phyloP scores from a whole-genome alignment of 2,888 invertebrate genomes.

The Mellilla xanthometata region DNA sequence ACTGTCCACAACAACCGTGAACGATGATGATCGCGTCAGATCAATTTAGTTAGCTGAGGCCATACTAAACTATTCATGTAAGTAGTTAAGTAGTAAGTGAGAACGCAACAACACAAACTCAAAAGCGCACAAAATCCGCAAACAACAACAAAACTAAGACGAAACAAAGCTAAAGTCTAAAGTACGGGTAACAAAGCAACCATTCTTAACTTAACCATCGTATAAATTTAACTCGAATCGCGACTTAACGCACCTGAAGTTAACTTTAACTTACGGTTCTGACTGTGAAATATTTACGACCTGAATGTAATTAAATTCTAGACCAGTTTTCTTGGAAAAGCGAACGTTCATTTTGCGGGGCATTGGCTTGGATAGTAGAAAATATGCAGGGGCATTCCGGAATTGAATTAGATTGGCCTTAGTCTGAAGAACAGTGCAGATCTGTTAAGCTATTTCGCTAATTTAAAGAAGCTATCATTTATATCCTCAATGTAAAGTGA shows the following conservation, averaged over 20 bases:
- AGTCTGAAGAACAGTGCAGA: no score
- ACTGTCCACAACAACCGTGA: no score
- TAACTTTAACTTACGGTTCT: constrained; percentile 37
- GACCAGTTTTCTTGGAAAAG: constrained; percentile 27
- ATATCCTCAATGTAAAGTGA: no score
- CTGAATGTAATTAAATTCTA: constrained; percentile 53
- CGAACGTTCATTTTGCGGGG: constrained; percentile 8
- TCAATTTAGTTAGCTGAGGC: no score
- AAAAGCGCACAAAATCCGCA: neutral
- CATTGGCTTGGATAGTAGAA: constrained; percentile 1
- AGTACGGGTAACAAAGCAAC: constrained; percentile 24
- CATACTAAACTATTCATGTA: no score
- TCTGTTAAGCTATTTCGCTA: no score
- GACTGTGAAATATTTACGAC: constrained; percentile 55
- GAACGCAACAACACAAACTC: neutral
- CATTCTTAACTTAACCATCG: constrained; percentile 31
- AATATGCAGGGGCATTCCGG: neutral
- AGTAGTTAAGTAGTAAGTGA: no score
- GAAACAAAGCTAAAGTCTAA: neutral
- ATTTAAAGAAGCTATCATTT: no score
- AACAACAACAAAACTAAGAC: constrained; percentile 15
- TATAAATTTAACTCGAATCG: constrained; percentile 37
- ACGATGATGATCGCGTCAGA: no score
- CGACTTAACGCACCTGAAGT: constrained; percentile 37
- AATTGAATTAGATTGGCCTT: no score